phyloP scores from a whole-genome alignment of 2,888 invertebrate species.

The Sarcophaga variegata region DNA sequence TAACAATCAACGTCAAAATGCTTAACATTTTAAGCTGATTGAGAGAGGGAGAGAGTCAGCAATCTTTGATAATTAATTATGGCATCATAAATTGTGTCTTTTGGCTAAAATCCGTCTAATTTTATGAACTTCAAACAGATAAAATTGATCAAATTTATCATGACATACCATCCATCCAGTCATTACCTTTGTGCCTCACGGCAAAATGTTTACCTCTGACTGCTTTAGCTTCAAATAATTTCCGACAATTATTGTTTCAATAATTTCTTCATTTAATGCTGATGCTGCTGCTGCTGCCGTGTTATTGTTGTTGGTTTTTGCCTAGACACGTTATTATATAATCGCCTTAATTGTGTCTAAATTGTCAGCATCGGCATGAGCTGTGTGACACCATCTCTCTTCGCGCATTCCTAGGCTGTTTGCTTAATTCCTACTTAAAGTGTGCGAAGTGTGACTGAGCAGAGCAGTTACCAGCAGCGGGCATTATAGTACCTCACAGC shows the following conservation, averaged over 20 bases:
- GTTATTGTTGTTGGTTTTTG: too few species aligned
- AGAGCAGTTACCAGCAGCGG: slow-evolving; percentile 6
- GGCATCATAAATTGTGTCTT: not conserved
- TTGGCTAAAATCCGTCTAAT: not conserved
- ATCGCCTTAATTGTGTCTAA: slow-evolving; percentile 61
- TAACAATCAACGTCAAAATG: too few species aligned
- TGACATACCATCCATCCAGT: too few species aligned
- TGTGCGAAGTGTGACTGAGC: not conserved
- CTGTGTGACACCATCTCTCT: not conserved
- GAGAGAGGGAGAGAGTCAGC: too few species aligned
- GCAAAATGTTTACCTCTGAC: too few species aligned
- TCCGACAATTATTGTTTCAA: slow-evolving; percentile 14
- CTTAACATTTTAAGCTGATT: too few species aligned
- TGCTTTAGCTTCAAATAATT: not conserved
- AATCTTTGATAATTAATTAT: not conserved
- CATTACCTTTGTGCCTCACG: too few species aligned
- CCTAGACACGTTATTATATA: slow-evolving; percentile 44
- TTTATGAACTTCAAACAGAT: not conserved
- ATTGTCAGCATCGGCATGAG: slow-evolving; percentile 33
- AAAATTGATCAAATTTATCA: not conserved
- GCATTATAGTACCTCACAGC: slow-evolving; percentile 13
- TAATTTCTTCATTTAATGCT: not conserved
- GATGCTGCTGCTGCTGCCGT: too few species aligned
- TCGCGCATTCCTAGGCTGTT: not conserved
- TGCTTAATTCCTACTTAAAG: not conserved